phyloP scores from a whole-genome alignment of 2,888 invertebrate genomes.

The Lepidocyrtoides sp. region DNA sequence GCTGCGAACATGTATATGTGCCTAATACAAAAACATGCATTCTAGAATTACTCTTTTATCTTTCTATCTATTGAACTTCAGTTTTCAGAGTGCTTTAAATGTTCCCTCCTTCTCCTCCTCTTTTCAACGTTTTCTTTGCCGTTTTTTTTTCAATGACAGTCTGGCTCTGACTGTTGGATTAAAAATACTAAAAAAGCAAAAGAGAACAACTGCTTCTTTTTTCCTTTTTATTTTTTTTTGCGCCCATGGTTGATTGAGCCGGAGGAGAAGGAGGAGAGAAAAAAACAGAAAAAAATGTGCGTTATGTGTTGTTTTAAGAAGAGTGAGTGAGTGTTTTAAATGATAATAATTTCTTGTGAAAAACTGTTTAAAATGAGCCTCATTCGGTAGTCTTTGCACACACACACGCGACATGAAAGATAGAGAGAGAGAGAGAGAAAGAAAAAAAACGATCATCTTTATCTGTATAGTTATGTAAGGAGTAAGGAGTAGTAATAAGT shows the following conservation, averaged over 20 bases:
- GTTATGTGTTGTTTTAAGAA: constrained; percentile 23
- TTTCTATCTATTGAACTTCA: neutral
- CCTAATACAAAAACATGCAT: neutral
- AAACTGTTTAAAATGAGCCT: constrained; percentile 47
- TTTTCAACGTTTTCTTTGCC: neutral
- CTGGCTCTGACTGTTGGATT: neutral
- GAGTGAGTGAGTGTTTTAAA: constrained; percentile 7
- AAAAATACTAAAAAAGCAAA: neutral
- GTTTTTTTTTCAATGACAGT: neutral
- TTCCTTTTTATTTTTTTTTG: neutral
- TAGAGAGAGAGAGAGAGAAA: neutral
- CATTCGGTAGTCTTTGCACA: constrained; percentile 45
- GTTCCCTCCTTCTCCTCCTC: constrained; percentile 42
- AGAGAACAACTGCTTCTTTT: neutral
- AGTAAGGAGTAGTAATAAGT: too few relatives aligned
- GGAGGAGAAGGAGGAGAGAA: neutral
- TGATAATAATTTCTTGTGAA: constrained; percentile 32
- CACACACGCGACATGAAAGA: constrained; percentile 24
- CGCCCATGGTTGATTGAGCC: constrained; percentile 37
- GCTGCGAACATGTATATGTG: neutral
- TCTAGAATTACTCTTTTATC: neutral
- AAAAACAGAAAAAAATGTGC: too few relatives aligned
- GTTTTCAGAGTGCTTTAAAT: neutral
- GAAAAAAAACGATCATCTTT: neutral
- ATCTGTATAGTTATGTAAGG: neutral